These are phyloP conservation scores for Drosophila kurseongensis DNA, from an alignment of 1,140 invertebrate genomes.

Conservation along the genomic window DNA sequence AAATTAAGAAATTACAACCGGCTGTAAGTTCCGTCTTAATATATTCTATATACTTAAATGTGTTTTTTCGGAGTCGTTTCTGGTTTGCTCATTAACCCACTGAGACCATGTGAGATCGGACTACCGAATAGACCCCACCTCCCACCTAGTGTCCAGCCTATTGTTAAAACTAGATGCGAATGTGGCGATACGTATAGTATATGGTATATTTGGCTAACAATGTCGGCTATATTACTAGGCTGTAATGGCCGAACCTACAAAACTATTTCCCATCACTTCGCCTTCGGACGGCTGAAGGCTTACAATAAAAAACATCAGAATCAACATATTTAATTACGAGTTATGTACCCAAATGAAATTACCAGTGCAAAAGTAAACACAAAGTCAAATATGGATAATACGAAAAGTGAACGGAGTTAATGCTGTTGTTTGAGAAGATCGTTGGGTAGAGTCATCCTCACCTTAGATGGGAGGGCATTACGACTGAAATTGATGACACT, in stretches of 20 bases:
- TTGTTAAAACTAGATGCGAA: slow-evolving; percentile 14
- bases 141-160: background rate
- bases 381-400: slow-evolving; percentile 6
- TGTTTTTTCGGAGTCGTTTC: background rate
- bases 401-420: slow-evolving; percentile 34
- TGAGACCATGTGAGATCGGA: slow-evolving; percentile 1
- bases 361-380: slow-evolving; percentile 48
- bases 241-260: slow-evolving; percentile 28
- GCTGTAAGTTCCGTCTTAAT: no score
- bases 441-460: slow-evolving; percentile 31
- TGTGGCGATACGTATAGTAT: slow-evolving; percentile 3
- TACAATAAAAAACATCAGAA: slow-evolving; percentile 56
- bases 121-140: background rate
- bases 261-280: slow-evolving; percentile 58
- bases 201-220: slow-evolving; percentile 12
- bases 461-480: slow-evolving; percentile 1
- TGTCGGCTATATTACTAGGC: slow-evolving; percentile 9
- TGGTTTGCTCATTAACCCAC: slow-evolving; percentile 15
- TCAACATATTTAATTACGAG: slow-evolving; percentile 71
- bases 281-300: slow-evolving; percentile 66
- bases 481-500: slow-evolving; percentile 70
- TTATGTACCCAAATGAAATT: slow-evolving; percentile 52
- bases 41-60: no score
- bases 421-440: background rate
- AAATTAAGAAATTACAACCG: no score